Conservation (phyloP, 2,888 invertebrate genomes). For the Parasteatoda lunata region DNA sequence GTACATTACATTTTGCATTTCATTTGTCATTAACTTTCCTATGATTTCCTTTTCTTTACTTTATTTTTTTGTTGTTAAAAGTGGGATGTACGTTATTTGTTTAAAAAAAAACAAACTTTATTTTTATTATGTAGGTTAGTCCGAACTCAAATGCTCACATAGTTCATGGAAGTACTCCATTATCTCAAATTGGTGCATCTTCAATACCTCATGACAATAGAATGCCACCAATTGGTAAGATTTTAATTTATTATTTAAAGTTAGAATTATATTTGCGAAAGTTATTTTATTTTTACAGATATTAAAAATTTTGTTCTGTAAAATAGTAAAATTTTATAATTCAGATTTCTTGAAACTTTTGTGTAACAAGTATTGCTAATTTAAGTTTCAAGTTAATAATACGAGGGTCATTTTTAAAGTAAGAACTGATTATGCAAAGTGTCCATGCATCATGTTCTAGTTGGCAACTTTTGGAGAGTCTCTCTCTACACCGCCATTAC, state of each 20-base stretch:
- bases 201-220: conserved; percentile 65
- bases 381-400: neutral
- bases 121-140: conserved; percentile 30
- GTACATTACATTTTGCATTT: no score
- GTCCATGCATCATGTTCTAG: no score
- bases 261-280: neutral
- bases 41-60: no score
- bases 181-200: conserved; percentile 84
- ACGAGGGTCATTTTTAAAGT: neutral
- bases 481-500: no score
- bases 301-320: neutral
- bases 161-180: conserved; percentile 89
- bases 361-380: neutral
- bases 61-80: no score
- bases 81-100: no score
- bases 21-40: no score
- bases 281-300: neutral
- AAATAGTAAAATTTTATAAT: neutral
- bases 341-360: neutral
- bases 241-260: neutral
- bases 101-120: no score
- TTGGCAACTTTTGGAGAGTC: no score
- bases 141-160: conserved; percentile 73
- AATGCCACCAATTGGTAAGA: conserved; percentile 56
- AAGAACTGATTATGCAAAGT: no score